Conservation (phyloP, 2,113 vertebrate genomes). For the Philantomba maxwellii region DNA sequence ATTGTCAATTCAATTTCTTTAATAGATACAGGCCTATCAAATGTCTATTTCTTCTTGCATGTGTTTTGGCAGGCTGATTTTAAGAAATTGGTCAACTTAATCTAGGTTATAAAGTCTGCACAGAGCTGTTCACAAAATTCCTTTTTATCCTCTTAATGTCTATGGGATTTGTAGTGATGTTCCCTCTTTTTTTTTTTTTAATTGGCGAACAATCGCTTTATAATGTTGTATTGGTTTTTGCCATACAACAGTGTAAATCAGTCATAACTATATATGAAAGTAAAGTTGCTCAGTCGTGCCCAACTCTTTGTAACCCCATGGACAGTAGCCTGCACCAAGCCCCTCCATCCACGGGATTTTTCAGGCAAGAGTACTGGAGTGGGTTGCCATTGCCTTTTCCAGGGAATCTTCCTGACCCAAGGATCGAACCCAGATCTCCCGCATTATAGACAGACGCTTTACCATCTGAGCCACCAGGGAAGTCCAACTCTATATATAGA, state of each 20-base stretch:
- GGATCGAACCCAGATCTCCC: too few relatives aligned
- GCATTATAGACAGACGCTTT: too few relatives aligned
- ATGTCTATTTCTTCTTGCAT: not conserved
- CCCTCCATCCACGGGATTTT: too few relatives aligned
- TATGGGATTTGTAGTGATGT: not conserved
- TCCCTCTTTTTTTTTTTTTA: not conserved
- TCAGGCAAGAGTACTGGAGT: too few relatives aligned
- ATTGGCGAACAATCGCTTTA: rapidly evolving
- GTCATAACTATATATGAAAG: not conserved
- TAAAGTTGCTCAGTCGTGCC: too few relatives aligned
- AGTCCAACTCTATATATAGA: not conserved
- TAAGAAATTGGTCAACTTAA: not conserved
- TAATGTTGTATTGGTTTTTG: not conserved
- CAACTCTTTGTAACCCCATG: too few relatives aligned
- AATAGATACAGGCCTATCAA: not conserved
- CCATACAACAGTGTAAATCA: not conserved
- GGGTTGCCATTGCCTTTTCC: too few relatives aligned
- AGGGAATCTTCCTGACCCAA: too few relatives aligned
- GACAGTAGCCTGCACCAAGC: too few relatives aligned
- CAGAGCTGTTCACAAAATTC: not conserved
- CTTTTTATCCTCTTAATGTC: not conserved
- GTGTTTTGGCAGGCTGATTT: not conserved
- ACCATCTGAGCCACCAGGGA: too few relatives aligned
- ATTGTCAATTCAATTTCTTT: not conserved
- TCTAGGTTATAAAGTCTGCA: not conserved